Evolutionary conservation across 1,140 invertebrate genomes (phyloP).

Genomic region (Calycopis cecrops): DNA sequence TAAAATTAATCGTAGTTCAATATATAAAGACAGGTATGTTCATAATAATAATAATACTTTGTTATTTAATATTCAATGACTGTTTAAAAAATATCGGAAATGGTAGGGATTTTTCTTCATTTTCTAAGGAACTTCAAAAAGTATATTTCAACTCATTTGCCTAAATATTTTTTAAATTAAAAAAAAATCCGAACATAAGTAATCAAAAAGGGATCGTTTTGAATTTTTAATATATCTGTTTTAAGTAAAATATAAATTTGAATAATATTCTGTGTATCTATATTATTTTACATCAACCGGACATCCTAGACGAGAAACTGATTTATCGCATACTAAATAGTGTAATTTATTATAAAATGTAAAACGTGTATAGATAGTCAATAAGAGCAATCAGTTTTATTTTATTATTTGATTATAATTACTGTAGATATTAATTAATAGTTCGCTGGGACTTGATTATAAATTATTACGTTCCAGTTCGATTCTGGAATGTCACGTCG

Average conservation of each 20-base stretch:
- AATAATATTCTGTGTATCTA: not conserved
- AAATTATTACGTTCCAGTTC: not conserved
- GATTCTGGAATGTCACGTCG: not conserved
- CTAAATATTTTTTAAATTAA: no score
- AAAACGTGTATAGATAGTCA: slow-evolving; percentile 21
- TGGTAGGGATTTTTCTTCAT: no score
- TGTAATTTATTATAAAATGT: slow-evolving; percentile 40
- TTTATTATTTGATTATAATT: slow-evolving; percentile 15
- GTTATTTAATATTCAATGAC: no score
- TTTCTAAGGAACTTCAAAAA: no score
- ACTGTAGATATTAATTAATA: slow-evolving; percentile 8
- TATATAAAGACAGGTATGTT: no score
- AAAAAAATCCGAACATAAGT: no score
- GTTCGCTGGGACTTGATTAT: not conserved
- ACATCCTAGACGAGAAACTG: slow-evolving; percentile 31
- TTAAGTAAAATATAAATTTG: not conserved
- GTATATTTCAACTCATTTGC: no score
- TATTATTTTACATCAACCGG: slow-evolving; percentile 28
- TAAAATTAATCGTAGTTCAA: no score
- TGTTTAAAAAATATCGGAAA: no score
- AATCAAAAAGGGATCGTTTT: no score
- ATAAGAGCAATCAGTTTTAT: slow-evolving; percentile 22
- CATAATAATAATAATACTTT: no score
- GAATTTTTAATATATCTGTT: not conserved
- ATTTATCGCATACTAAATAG: slow-evolving; percentile 36